Conservation (phyloP, 2,888 invertebrate genomes). For the Cataglyphis cursor region DNA sequence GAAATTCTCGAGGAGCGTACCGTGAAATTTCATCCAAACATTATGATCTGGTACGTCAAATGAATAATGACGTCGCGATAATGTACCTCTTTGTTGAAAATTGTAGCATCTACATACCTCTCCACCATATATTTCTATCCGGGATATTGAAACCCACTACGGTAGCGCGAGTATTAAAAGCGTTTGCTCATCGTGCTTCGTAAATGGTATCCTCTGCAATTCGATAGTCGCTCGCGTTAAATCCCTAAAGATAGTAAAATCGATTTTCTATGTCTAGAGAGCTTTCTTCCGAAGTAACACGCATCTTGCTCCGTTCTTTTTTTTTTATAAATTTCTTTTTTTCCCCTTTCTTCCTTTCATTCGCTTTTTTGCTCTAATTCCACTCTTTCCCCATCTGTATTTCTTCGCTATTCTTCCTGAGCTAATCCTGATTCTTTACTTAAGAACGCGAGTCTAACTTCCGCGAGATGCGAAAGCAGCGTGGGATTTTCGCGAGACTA, state of each 20-base stretch:
- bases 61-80: neutral
- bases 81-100: neutral
- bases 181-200: slow-evolving; percentile 14
- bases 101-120: neutral
- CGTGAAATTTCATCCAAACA: slow-evolving; percentile 34
- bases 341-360: slow-evolving; percentile 2
- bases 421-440: slow-evolving; percentile 55
- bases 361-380: slow-evolving; percentile 18
- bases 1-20: neutral
- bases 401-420: neutral
- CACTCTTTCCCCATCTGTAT: slow-evolving; percentile 18
- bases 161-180: slow-evolving; percentile 5
- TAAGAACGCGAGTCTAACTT: slow-evolving; percentile 52
- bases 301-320: slow-evolving; percentile 40
- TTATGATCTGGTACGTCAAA: slow-evolving; percentile 7
- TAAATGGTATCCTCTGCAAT: slow-evolving; percentile 7
- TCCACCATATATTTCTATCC: neutral
- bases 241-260: slow-evolving; percentile 42
- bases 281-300: slow-evolving; percentile 9
- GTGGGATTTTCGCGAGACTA: slow-evolving; percentile 74
- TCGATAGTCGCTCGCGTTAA: slow-evolving; percentile 14
- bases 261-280: slow-evolving; percentile 53
- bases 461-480: slow-evolving; percentile 50
- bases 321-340: slow-evolving; percentile 61
- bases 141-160: neutral